Base-by-base conservation (phyloP, 2,113 vertebrate species). In the Chloroceryle aenea region DNA sequence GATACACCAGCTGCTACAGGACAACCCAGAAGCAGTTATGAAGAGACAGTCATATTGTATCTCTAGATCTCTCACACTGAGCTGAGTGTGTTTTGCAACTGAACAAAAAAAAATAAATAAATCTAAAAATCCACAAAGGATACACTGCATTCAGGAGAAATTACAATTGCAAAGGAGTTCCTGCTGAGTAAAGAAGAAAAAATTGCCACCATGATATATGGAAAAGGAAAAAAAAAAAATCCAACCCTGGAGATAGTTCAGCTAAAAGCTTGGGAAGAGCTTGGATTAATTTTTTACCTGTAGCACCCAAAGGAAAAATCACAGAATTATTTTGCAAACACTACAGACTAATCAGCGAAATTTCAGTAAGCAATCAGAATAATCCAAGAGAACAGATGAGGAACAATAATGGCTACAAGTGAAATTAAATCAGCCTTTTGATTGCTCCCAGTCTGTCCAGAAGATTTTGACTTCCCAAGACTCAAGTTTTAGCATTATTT, bases 391-490 rank as follows among this genome's bases (percentile, higher is more conserved):
- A 92, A 85, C 12, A 73, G 55, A 93, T 55, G 85, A 96, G 52
- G 61, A 64, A 43, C 87, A 93, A 81, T 95, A 93, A 95, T 18
- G 61, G 76, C 58, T 82, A 88, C 71, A 94, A 91, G 40, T 50
- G 77, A 97, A 98, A 96, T 93, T 85, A 91, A 97, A 75, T 82
- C 91, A 96, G 95, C 12, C 62, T 95, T 79, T 81, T 93, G 86
- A 98, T 83, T 72, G 87, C 48, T 96, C 80, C 80, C 55, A 69
- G 64, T 64, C 87, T 77, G 67, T 87, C 89, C 96, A 87, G 71
- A 94, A 90, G 64, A 88, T 93, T 58, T 74, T 78, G 34, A 85
- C 88, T 84, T 71, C 26, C 69, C 11, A n/a, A 84, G 53, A 89
- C 29, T 89, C 53, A n/a, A 66, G 14, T 91, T 94, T 84, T 75